A percentile compares a stretch with the other conserved stretches of the same genome.
phyloP scores from a whole-genome alignment of 2,888 invertebrate genomes.

The Pandemis corylana region DNA sequence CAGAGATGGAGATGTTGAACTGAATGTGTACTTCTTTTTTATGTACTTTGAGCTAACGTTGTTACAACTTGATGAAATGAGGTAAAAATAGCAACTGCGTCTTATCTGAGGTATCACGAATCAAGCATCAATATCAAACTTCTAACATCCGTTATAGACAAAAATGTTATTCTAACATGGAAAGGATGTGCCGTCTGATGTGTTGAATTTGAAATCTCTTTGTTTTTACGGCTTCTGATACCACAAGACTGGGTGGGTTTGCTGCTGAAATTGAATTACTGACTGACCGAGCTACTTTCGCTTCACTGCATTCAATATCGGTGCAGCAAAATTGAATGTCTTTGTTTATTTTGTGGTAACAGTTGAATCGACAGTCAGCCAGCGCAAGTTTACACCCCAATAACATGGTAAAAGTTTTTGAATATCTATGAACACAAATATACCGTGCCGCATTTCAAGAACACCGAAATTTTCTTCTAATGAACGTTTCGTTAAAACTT shows the following conservation, averaged over 20 bases:
- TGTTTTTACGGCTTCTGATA: neutral
- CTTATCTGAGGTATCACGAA: neutral
- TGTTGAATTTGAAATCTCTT: neutral
- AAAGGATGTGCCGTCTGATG: neutral
- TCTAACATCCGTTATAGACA: neutral
- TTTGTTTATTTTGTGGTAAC: conserved; percentile 9
- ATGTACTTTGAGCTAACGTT: neutral
- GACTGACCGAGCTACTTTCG: neutral
- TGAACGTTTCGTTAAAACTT: conserved; percentile 23
- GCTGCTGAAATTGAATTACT: conserved; percentile 15
- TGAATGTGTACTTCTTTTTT: neutral
- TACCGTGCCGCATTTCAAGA: neutral
- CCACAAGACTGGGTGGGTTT: neutral
- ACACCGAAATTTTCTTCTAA: conserved; percentile 5
- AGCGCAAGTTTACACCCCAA: neutral
- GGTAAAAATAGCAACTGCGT: neutral
- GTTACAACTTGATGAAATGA: neutral
- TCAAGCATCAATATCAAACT: neutral
- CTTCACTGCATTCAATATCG: conserved; percentile 4
- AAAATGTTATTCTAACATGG: conserved; percentile 8
- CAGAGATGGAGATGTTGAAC: neutral
- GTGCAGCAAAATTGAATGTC: conserved; percentile 8
- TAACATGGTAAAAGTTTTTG: neutral
- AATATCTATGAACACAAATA: neutral
- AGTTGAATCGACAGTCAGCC: neutral